A percentile compares a stretch with the other conserved stretches of the same genome.
phyloP scores from a whole-genome alignment of 2,888 invertebrate species.

The Tenthredo mesomela region DNA sequence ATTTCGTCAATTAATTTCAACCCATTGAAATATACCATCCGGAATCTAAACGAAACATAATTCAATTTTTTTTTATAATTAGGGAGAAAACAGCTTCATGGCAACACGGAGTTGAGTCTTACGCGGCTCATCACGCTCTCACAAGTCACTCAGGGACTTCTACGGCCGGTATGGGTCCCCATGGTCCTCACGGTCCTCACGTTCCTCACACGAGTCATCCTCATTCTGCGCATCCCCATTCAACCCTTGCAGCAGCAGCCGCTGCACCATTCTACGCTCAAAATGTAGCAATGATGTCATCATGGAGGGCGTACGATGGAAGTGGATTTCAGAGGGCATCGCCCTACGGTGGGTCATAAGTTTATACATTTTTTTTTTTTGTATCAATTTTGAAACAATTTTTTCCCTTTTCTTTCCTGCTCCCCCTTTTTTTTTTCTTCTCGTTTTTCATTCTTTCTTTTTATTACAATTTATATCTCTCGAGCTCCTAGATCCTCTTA shows the following conservation, averaged over 20 bases:
- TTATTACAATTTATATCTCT: constrained; percentile 4
- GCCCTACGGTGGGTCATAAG: constrained; percentile 84
- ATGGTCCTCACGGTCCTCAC: constrained; percentile 65
- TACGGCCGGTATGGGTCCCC: constrained; percentile 72
- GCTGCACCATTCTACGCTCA: constrained; percentile 88
- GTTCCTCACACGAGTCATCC: constrained; percentile 72
- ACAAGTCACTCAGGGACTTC: constrained; percentile 73
- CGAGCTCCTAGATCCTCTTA: constrained; percentile 28
- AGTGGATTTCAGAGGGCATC: constrained; percentile 89
- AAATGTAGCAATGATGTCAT: constrained; percentile 89
- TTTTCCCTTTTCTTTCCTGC: not conserved
- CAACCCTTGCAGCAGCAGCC: constrained; percentile 79
- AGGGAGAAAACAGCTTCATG: constrained; percentile 76
- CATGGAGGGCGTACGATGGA: constrained; percentile 89
- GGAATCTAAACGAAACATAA: not conserved
- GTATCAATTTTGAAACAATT: not conserved
- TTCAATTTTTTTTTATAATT: constrained; percentile 31
- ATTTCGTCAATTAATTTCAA: not conserved
- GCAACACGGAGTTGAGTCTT: constrained; percentile 76
- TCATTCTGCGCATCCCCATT: constrained; percentile 81
- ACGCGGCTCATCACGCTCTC: constrained; percentile 74
- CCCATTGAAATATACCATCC: not conserved
- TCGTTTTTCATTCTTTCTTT: not conserved
- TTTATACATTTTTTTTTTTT: not conserved
- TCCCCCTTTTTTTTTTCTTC: not conserved